phyloP scores from a whole-genome alignment of 2,888 invertebrate species.

The Drosophila lacicola region DNA sequence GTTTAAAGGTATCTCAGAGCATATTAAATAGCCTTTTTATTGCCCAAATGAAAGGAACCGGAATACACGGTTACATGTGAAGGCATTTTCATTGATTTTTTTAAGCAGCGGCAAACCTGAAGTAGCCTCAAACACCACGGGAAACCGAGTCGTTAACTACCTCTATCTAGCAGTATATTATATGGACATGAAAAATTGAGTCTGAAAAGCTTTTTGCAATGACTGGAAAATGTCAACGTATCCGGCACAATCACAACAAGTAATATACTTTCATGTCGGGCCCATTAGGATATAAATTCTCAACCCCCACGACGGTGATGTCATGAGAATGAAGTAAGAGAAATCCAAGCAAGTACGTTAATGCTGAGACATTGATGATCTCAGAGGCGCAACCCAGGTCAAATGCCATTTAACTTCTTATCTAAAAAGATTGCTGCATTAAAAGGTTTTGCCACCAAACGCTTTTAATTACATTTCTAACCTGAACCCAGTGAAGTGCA shows the following conservation, averaged over 20 bases:
- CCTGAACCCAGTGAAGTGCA: too few relatives aligned
- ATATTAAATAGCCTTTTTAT: conserved; percentile 8
- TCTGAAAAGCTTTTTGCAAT: conserved; percentile 57
- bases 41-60: not conserved
- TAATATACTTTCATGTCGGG: conserved; percentile 34
- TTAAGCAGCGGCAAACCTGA: conserved; percentile 3
- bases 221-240: conserved; percentile 47
- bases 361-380: conserved; percentile 54
- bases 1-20: conserved; percentile 10
- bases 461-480: conserved; percentile 6
- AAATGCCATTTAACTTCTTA: conserved; percentile 30
- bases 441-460: conserved; percentile 33
- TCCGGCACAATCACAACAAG: conserved; percentile 41
- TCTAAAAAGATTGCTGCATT: conserved; percentile 25
- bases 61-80: not conserved
- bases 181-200: conserved; percentile 46
- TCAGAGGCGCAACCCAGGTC: conserved; percentile 30
- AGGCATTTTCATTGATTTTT: conserved; percentile 42
- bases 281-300: conserved; percentile 35
- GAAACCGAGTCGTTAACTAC: conserved; percentile 26
- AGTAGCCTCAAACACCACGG: conserved; percentile 9
- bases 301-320: conserved; percentile 34
- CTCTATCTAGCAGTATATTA: conserved; percentile 43
- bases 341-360: conserved; percentile 47
- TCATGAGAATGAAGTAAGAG: conserved; percentile 44